These are phyloP conservation scores for Lasiommata megera DNA, from an alignment of 2,888 invertebrate species.

Conservation along the genomic window DNA sequence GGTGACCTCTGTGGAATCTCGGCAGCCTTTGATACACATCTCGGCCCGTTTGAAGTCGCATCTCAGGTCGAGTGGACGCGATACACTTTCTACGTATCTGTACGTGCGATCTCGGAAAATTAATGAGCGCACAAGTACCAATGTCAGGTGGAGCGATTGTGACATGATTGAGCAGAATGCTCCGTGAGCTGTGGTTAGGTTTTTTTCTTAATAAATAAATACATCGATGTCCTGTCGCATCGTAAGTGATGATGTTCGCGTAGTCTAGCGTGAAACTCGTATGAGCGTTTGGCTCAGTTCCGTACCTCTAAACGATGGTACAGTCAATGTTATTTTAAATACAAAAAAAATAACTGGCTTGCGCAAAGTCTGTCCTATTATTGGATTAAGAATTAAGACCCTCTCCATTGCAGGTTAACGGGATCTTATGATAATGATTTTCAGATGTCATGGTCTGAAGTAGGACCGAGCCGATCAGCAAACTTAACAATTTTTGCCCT, in stretches of 20 bases:
- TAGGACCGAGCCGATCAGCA: too few species aligned
- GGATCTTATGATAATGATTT: too few species aligned
- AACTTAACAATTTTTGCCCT: too few species aligned
- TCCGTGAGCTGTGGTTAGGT: slow-evolving; percentile 5
- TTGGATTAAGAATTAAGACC: too few species aligned
- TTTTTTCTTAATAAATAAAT: slow-evolving; percentile 8
- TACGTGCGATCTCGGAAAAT: slow-evolving; percentile 39
- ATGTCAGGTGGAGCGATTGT: slow-evolving; percentile 28
- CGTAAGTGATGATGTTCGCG: slow-evolving; percentile 1
- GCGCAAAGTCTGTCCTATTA: too few species aligned
- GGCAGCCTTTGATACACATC: slow-evolving; percentile 40
- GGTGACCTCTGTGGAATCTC: slow-evolving; percentile 40
- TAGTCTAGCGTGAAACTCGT: neutral
- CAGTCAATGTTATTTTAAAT: too few species aligned
- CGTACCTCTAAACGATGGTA: too few species aligned
- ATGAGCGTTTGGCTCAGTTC: too few species aligned
- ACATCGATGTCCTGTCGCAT: neutral
- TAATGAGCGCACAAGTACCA: slow-evolving; percentile 38
- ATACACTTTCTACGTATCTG: slow-evolving; percentile 44
- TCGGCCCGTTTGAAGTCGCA: slow-evolving; percentile 40
- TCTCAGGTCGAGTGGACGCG: slow-evolving; percentile 26
- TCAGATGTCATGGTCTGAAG: too few species aligned
- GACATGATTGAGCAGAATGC: slow-evolving; percentile 30
- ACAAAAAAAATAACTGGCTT: too few species aligned
- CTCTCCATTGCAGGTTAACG: too few species aligned